Evolutionary conservation across 2,797 vertebrate species (phyloP).

Genomic region (Lerista edwardsae): DNA sequence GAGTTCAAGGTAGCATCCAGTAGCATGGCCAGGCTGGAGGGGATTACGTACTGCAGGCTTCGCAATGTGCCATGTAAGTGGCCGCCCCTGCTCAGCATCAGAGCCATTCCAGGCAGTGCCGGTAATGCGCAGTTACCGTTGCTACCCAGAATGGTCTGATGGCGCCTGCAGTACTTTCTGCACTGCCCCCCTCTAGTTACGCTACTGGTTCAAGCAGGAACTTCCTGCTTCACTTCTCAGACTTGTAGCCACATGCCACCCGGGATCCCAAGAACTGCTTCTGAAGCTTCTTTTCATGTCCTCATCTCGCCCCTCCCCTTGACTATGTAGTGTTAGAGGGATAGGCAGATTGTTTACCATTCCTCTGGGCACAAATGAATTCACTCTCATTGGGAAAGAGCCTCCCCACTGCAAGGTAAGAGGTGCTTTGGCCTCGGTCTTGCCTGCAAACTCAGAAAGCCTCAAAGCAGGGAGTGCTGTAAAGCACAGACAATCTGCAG

Average conservation of each 20-base stretch:
- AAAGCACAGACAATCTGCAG: not conserved
- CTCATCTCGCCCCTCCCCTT: not conserved
- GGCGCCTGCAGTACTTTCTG: no score
- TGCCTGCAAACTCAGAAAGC: not conserved
- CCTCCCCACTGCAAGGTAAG: slow-evolving; percentile 7
- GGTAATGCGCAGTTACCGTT: no score
- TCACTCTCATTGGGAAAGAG: not conserved
- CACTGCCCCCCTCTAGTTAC: no score
- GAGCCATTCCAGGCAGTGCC: no score
- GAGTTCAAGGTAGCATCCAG: no score
- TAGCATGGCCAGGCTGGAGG: no score
- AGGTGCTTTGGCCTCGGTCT: not conserved
- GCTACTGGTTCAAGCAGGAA: no score
- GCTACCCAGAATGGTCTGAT: no score
- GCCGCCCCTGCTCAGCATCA: no score
- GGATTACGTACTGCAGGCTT: no score
- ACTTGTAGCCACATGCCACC: not conserved
- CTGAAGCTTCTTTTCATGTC: not conserved
- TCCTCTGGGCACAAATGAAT: not conserved
- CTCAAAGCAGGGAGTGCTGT: not conserved
- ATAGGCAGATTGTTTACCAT: not conserved
- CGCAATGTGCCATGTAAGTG: no score
- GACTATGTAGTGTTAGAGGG: not conserved
- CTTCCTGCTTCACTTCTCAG: not conserved
- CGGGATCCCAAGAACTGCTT: not conserved